Base-by-base conservation (phyloP, 2,888 invertebrate species). In the Sarcophaga variegata region DNA sequence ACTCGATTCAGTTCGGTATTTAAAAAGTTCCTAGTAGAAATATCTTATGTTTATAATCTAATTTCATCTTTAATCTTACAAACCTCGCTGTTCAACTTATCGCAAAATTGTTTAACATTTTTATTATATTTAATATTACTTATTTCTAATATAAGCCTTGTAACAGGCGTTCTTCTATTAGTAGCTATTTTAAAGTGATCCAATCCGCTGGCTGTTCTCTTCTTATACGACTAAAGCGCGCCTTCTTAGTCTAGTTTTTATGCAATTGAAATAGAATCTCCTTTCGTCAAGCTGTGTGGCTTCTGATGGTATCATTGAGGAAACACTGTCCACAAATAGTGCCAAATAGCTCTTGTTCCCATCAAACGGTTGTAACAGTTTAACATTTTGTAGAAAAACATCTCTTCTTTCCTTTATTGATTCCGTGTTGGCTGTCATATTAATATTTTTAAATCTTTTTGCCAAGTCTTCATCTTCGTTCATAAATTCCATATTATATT, bases 191-290 rank as follows among this genome's bases (percentile, higher is more conserved):
- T 22, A 22, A 22, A 22, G 22, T 22, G 22, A 22, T 22, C 22
- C 22, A 22, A 22, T 22, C 22, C 22, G 22, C 22, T 70, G 74
- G 78, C 70, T 85, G 85, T 64, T 85, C 78, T 70, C 81, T 63
- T 22, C 78, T 47, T 45, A 81, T 12, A 78, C 47, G 22, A 78
- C 49, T 3, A 85, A 66, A 14, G 72, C 74, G 8, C 62, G 20
- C 17, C 74, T 74, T 11, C 67, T 77, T 5, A 81, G 70, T 27
- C 45, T 70, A 37, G 75, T 83, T 63, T 67, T 59, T 22, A 85
- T 22, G 5, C 75, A 64, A 12, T 78, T 82, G 25, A 86, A 86
- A 66, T 71, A 79, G 14, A 82, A 86, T 27, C 79, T 45, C 12
- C 54, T 49, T 47, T 86, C 86, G 14, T 82, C 79, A 3, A 37